These are phyloP conservation scores for Papilio polytes DNA, from an alignment of 1,140 invertebrate species.

Conservation along the genomic window DNA sequence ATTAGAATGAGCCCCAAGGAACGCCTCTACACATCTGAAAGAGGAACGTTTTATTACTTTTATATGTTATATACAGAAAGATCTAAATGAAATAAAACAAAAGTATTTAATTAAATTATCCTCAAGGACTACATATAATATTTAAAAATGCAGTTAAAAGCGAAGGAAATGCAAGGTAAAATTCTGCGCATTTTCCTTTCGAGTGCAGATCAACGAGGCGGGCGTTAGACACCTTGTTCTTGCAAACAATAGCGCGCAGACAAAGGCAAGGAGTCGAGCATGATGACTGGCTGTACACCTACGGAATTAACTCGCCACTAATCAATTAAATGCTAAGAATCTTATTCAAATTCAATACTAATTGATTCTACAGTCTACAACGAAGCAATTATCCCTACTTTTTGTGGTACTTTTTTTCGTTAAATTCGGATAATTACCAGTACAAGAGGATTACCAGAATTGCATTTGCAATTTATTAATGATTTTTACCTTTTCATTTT, in stretches of 20 bases:
- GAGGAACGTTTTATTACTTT: constrained; percentile 5
- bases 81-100: neutral
- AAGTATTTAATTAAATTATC: neutral
- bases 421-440: too few relatives aligned
- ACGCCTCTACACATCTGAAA: constrained; percentile 2
- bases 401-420: too few relatives aligned
- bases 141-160: constrained; percentile 23
- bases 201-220: constrained; percentile 5
- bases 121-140: neutral
- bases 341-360: neutral
- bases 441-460: too few relatives aligned
- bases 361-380: neutral
- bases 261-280: constrained; percentile 14
- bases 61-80: neutral
- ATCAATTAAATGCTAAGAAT: neutral
- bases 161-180: constrained; percentile 9
- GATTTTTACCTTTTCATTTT: too few relatives aligned
- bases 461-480: too few relatives aligned
- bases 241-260: constrained; percentile 20
- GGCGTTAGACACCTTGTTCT: constrained; percentile 30
- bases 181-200: constrained; percentile 14
- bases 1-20: constrained; percentile 30
- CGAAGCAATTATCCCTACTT: too few relatives aligned
- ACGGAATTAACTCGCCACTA: neutral
- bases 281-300: constrained; percentile 18